Percentiles rank a stretch among this genome's conserved stretches.
Evolutionary conservation across 1,140 invertebrate species (phyloP).

Genomic region (Aphaenogaster rudis): DNA sequence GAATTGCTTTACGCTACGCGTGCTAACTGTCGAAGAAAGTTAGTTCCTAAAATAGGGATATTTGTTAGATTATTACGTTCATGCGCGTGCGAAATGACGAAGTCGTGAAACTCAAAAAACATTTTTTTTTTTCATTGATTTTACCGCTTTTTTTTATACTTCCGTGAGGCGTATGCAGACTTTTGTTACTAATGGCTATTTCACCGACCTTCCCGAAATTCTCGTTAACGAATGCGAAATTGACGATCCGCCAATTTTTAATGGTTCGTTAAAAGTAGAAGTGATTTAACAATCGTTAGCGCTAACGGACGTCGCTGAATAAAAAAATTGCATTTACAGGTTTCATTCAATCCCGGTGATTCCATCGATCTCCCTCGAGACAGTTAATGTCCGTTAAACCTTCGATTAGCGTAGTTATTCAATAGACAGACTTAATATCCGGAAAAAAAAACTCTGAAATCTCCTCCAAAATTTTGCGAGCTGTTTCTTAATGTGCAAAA

Average conservation of each 20-base stretch:
- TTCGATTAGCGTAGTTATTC: conserved; percentile 47
- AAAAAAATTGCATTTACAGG: conserved; percentile 57
- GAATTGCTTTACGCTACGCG: neutral
- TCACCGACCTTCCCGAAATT: conserved; percentile 52
- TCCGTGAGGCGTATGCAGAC: conserved; percentile 37
- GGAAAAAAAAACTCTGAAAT: conserved; percentile 3
- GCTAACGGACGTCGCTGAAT: conserved; percentile 62
- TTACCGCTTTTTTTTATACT: conserved; percentile 40
- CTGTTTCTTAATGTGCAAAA: neutral
- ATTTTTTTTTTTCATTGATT: conserved; percentile 3
- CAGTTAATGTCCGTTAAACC: conserved; percentile 58
- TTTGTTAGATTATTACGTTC: neutral
- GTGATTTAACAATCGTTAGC: conserved; percentile 66
- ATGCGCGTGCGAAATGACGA: neutral
- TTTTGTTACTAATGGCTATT: conserved; percentile 58
- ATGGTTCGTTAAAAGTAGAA: conserved; percentile 66
- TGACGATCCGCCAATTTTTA: conserved; percentile 66
- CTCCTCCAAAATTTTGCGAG: neutral
- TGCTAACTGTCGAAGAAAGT: neutral
- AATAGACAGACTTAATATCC: conserved; percentile 34
- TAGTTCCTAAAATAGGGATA: neutral
- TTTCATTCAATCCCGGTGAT: conserved; percentile 41
- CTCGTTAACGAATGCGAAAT: conserved; percentile 64
- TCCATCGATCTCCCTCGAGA: conserved; percentile 55
- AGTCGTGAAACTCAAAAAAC: neutral